Conservation (phyloP, 2,113 vertebrate species). For the Syngnathus typhle region DNA sequence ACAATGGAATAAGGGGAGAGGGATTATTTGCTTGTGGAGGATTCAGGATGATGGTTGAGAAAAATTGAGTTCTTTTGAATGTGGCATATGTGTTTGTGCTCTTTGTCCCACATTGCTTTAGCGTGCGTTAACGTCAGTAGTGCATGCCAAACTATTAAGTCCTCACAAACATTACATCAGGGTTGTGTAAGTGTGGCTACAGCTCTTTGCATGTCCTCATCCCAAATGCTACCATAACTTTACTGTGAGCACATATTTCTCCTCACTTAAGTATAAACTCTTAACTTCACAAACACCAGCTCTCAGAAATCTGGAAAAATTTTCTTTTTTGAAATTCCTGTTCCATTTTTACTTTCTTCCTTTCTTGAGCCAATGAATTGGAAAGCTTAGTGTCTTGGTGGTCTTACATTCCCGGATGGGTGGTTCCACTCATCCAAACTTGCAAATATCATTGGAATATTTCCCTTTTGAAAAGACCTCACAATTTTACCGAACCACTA, state of each 20-base stretch:
- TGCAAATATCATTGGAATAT: constrained; percentile 21
- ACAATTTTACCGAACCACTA: neutral
- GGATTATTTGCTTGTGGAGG: neutral
- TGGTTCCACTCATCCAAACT: constrained; percentile 18
- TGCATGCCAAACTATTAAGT: constrained; percentile 29
- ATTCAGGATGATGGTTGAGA: neutral
- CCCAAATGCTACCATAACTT: constrained; percentile 44
- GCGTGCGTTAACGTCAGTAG: constrained; percentile 28
- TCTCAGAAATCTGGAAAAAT: constrained; percentile 2
- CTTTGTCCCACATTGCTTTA: constrained; percentile 17
- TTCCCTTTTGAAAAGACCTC: constrained; percentile 9
- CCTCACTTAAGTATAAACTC: constrained; percentile 28
- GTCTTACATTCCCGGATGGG: constrained; percentile 17
- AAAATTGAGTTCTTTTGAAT: constrained; percentile 1
- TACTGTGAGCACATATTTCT: constrained; percentile 27
- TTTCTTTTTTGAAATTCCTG: neutral
- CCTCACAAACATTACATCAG: constrained; percentile 21
- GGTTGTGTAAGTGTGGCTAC: constrained; percentile 36
- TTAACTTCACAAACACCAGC: constrained; percentile 15
- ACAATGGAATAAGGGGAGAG: neutral
- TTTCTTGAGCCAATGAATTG: constrained; percentile 8
- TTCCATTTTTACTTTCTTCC: neutral
- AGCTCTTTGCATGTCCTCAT: constrained; percentile 53
- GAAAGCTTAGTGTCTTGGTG: constrained; percentile 1
- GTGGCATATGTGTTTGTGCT: neutral